Percentiles rank a stretch among this genome's conserved stretches.
These are phyloP conservation scores for Epizoanthus rinbou DNA, from an alignment of 92 coral and sea anemone species.

Conservation along the genomic window DNA sequence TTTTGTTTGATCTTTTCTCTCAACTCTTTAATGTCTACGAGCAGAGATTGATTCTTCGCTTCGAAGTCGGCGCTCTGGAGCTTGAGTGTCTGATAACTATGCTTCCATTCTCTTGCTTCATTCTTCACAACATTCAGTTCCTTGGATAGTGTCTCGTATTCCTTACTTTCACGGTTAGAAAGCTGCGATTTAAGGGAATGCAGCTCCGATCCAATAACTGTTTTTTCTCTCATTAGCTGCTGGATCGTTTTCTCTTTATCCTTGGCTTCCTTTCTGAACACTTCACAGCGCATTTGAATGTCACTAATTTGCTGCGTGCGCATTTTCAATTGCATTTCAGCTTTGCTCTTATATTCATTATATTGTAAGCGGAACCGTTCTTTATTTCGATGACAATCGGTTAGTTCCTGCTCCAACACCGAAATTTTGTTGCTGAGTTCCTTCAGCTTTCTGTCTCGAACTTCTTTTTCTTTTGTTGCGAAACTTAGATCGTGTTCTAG, in stretches of 20 bases:
- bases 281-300: conserved; percentile 56
- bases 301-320: conserved; percentile 56
- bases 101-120: conserved; percentile 23
- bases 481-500: conserved; percentile 57
- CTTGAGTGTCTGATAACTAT: not conserved
- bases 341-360: conserved; percentile 63
- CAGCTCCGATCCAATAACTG: not conserved
- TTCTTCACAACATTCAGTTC: conserved; percentile 2
- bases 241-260: conserved; percentile 61
- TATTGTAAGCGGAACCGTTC: conserved; percentile 58
- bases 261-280: conserved; percentile 53
- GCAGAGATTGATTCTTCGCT: not conserved
- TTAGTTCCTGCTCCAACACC: conserved; percentile 58
- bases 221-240: conserved; percentile 50
- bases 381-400: conserved; percentile 66
- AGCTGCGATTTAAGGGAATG: conserved; percentile 28
- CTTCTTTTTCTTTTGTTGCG: conserved; percentile 58
- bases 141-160: conserved; percentile 6
- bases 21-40: not conserved
- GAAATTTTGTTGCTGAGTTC: conserved; percentile 43
- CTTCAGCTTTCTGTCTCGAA: conserved; percentile 44
- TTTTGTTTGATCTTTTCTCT: not conserved
- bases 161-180: conserved; percentile 19
- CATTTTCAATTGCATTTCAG: conserved; percentile 43
- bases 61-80: conserved; percentile 7